These are phyloP conservation scores for Nomada lathburiana DNA, from an alignment of 2,888 invertebrate genomes.

Conservation along the genomic window DNA sequence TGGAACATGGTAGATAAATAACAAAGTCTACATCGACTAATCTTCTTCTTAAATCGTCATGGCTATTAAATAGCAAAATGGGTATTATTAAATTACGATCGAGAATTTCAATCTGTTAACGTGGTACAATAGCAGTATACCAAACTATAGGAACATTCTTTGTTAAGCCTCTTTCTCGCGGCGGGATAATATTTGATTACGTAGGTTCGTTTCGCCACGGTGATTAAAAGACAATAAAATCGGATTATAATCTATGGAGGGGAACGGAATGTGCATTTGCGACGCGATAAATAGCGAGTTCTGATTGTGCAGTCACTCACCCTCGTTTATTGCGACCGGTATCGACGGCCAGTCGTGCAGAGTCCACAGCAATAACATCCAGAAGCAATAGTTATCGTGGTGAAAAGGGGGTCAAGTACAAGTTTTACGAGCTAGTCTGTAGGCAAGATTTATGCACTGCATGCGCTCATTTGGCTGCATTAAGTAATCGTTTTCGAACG, in stretches of 20 bases:
- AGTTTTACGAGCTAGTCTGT: slow-evolving; percentile 55
- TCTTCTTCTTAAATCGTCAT: too few relatives aligned
- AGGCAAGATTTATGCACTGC: slow-evolving; percentile 12
- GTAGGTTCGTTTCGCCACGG: slow-evolving; percentile 9
- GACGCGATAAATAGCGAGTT: slow-evolving; percentile 57
- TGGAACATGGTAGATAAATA: too few relatives aligned
- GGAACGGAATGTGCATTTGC: slow-evolving; percentile 54
- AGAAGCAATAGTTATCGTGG: slow-evolving; percentile 49
- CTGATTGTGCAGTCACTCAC: slow-evolving; percentile 64
- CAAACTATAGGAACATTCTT: not conserved
- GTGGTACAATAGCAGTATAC: slow-evolving; percentile 2
- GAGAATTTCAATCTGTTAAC: not conserved
- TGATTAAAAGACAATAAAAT: slow-evolving; percentile 67
- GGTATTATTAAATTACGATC: not conserved
- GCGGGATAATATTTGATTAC: slow-evolving; percentile 45
- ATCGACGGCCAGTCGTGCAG: slow-evolving; percentile 45
- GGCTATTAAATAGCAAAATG: not conserved
- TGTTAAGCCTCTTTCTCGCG: slow-evolving; percentile 29
- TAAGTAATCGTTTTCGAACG: not conserved
- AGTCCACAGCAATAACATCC: slow-evolving; percentile 54
- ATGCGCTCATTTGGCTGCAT: not conserved
- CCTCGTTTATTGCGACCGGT: slow-evolving; percentile 64
- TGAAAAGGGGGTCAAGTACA: slow-evolving; percentile 64
- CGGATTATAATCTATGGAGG: slow-evolving; percentile 63
- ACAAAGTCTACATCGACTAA: too few relatives aligned